Evolutionary conservation across 1,140 invertebrate species (phyloP), one percentile per base, ranked within the genome.

Genomic region (Aphelenchoides besseyi): DNA sequence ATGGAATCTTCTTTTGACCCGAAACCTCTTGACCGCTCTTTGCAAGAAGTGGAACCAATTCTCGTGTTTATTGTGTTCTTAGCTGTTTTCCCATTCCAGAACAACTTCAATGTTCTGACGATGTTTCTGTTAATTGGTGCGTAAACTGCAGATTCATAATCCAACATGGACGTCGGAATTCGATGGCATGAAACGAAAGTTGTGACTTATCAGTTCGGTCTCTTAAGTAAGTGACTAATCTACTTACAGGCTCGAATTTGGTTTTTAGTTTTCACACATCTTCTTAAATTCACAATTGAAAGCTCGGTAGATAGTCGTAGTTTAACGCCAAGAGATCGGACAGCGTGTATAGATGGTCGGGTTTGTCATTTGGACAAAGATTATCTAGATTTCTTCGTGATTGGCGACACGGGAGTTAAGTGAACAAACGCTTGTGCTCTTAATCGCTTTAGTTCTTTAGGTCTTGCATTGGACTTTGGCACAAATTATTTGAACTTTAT

Each of bases 371-470:
- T 72, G 9, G 26, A 57, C 0, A 28, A 53, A 18, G 36, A 41
- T 18, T 37, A 23, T 23, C 68, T 82, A 18, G 57, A 81, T 32
- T 77, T 82, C 62, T 61, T 82, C 29, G 9, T 82, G 2, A 35
- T 82, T 23, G 80, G 80, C n/a, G 80, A 82, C 62, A 83, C 71
- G 16, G 79, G 79, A 68, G 80, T 76, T 81, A 55, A 33, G 5
- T 59, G 5, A 41, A 41, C 5, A 41, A 8, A n/a, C 37, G 28
- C 28, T 59, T 26, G 28, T 29, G 16, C 32, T 68, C 32, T 68
- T 74, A 64, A 73, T 41, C 30, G 48, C 16, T 52, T 52, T 18
- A 9, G n/a, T 35, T 32, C 26, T 32, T 1, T 1, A 29, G 63
- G 63, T 12, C 16, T 66, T 53, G 16, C 63, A 53, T 30, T 66